Percentiles rank a stretch among this genome's conserved stretches.
Conservation (phyloP, 2,888 invertebrate genomes). For the Synergus umbraculus region DNA sequence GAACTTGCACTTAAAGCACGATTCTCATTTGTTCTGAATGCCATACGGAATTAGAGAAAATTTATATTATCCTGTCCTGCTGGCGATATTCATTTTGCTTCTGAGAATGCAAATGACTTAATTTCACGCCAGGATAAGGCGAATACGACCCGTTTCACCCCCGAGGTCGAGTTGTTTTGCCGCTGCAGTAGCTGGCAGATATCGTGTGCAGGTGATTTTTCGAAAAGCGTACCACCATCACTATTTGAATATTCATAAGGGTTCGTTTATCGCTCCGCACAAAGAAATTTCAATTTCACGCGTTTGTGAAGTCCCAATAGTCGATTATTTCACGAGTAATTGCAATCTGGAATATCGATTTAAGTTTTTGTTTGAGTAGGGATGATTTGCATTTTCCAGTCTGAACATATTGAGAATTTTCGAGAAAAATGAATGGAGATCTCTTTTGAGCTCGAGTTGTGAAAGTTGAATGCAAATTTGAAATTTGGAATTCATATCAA, state of each 20-base stretch:
- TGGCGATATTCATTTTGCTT: slow-evolving; percentile 13
- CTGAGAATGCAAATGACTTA: slow-evolving; percentile 27
- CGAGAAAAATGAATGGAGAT: not conserved
- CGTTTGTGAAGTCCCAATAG: slow-evolving; percentile 7
- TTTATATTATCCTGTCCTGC: slow-evolving; percentile 11
- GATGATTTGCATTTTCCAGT: not conserved
- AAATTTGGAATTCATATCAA: slow-evolving; percentile 19
- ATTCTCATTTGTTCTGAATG: slow-evolving; percentile 31
- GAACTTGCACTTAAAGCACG: slow-evolving; percentile 28
- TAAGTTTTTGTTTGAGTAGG: not conserved
- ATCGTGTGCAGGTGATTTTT: slow-evolving; percentile 24
- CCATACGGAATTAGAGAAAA: slow-evolving; percentile 28
- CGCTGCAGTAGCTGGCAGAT: slow-evolving; percentile 6
- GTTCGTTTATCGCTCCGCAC: not conserved
- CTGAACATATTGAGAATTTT: not conserved
- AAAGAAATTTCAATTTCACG: slow-evolving; percentile 37
- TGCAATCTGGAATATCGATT: slow-evolving; percentile 13
- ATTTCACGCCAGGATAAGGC: slow-evolving; percentile 30
- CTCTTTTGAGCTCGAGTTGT: not conserved
- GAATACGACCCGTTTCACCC: not conserved
- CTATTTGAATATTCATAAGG: slow-evolving; percentile 26
- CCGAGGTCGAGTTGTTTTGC: not conserved
- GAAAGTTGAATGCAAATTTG: slow-evolving; percentile 15
- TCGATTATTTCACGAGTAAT: slow-evolving; percentile 24
- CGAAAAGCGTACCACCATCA: not conserved